Conservation (phyloP, 1,140 invertebrate genomes). For the Pomacea maculata region DNA sequence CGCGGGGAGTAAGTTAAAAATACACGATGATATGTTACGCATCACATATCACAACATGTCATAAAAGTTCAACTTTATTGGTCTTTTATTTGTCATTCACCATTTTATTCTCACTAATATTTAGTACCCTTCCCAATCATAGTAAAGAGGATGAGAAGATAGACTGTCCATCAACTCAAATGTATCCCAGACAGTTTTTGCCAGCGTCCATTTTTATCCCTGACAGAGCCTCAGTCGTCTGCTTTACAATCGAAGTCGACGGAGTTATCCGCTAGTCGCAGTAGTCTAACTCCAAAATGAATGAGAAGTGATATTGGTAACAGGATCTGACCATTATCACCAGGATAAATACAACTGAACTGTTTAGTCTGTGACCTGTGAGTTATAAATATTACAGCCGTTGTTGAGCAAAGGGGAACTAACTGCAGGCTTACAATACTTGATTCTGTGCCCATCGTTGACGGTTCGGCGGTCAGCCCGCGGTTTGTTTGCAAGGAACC, state of each 20-base stretch:
- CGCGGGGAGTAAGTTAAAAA: neutral
- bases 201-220: neutral
- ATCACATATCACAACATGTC: neutral
- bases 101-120: neutral
- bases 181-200: neutral
- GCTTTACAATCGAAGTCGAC: conserved; percentile 8
- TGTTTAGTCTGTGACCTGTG: neutral
- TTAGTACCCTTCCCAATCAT: too few species aligned
- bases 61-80: too few species aligned
- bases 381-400: neutral
- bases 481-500: too few species aligned
- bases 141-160: neutral
- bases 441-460: too few species aligned
- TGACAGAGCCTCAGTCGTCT: conserved; percentile 1
- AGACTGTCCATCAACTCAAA: neutral
- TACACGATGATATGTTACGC: too few species aligned
- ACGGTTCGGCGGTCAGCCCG: too few species aligned
- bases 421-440: too few species aligned
- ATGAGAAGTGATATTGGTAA: neutral
- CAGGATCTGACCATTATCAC: neutral
- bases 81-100: neutral
- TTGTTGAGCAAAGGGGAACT: neutral
- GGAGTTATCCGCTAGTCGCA: neutral
- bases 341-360: neutral
- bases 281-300: neutral